Conservation (phyloP, 2,797 vertebrate species). For the Leptodactylus fallax region DNA sequence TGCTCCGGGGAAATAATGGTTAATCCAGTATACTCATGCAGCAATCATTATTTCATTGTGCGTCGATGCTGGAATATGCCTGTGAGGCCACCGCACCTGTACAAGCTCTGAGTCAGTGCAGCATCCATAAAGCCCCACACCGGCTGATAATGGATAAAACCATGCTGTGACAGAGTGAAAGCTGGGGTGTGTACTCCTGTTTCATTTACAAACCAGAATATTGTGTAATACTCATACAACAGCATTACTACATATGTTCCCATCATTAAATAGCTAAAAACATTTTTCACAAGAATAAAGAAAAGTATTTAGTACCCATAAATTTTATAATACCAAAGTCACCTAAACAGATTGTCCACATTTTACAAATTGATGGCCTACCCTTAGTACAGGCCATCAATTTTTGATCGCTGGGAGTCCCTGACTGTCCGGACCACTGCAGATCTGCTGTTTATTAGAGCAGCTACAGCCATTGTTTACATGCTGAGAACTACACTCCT, state of each 20-base stretch:
- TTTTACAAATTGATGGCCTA: no score
- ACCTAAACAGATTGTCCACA: no score
- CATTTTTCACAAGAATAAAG: not conserved
- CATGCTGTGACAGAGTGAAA: not conserved
- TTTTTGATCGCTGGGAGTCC: no score
- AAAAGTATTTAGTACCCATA: not conserved
- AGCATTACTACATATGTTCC: not conserved
- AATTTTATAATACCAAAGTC: not conserved
- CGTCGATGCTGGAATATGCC: slow-evolving; percentile 1
- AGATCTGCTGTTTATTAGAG: no score
- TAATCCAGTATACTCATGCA: not conserved
- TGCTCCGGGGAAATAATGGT: not conserved
- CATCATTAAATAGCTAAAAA: not conserved
- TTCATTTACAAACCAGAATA: not conserved
- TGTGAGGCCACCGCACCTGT: slow-evolving; percentile 5
- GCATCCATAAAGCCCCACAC: not conserved
- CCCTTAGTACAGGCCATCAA: no score
- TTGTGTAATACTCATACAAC: not conserved
- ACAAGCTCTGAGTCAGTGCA: slow-evolving; percentile 21
- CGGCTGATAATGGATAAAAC: not conserved
- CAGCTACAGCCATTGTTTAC: no score
- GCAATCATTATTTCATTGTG: not conserved
- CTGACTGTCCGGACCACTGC: no score
- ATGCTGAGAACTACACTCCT: no score
- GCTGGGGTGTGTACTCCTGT: not conserved